These are phyloP conservation scores for Quadroppia sp. DNA, from an alignment of 2,888 invertebrate genomes.

Conservation along the genomic window DNA sequence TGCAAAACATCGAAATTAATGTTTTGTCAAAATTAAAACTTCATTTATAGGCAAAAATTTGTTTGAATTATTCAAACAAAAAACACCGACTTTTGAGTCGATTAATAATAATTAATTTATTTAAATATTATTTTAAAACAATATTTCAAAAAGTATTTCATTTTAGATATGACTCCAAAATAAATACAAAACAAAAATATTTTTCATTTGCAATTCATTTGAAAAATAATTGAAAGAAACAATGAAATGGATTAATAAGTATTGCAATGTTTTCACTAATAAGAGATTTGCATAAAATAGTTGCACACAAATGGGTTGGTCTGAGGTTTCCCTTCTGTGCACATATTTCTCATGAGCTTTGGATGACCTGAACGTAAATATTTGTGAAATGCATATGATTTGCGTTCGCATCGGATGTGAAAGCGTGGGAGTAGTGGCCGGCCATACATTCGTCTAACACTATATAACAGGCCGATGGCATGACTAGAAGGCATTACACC, in stretches of 20 bases:
- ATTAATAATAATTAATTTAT: too few relatives aligned
- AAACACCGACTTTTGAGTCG: too few relatives aligned
- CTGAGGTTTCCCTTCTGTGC: constrained; percentile 1
- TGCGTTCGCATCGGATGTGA: background rate
- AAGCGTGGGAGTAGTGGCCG: background rate
- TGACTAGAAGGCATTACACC: background rate
- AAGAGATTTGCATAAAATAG: background rate
- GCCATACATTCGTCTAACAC: too few relatives aligned
- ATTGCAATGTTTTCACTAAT: background rate
- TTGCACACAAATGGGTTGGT: constrained; percentile 5
- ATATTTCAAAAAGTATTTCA: too few relatives aligned
- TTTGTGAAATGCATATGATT: background rate
- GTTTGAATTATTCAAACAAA: too few relatives aligned
- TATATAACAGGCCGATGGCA: background rate
- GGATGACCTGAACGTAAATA: background rate
- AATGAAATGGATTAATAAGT: background rate
- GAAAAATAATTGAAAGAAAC: background rate
- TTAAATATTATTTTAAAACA: too few relatives aligned
- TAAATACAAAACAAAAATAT: too few relatives aligned
- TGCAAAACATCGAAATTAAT: constrained; percentile 17
- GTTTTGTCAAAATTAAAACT: background rate
- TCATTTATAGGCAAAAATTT: background rate
- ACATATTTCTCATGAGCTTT: constrained; percentile 9
- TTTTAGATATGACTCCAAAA: too few relatives aligned
- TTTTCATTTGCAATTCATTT: too few relatives aligned